A percentile compares a stretch with the other conserved stretches of the same genome.
These are phyloP conservation scores for Neoitamus cyanurus DNA, from an alignment of 2,888 invertebrate species.

Conservation along the genomic window DNA sequence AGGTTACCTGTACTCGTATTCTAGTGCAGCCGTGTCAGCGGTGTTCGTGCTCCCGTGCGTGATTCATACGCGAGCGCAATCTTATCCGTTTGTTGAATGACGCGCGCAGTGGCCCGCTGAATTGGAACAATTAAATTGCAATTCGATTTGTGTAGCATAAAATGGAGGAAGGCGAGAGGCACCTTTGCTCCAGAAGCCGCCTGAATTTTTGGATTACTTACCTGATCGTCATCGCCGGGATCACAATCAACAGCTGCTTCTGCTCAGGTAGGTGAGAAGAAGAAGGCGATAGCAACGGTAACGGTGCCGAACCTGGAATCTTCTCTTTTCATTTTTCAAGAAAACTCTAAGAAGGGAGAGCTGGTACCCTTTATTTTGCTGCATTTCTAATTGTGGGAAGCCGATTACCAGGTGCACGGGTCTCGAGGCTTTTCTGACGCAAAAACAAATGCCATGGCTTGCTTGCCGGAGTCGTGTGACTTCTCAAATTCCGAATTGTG, in stretches of 20 bases:
- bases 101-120: not conserved
- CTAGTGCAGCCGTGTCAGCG: not conserved
- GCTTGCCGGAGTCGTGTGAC: not conserved
- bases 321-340: not conserved
- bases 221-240: not conserved
- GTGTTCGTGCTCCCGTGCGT: not conserved
- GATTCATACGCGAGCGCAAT: not conserved
- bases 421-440: not conserved
- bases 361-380: not conserved
- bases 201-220: slow-evolving; percentile 29
- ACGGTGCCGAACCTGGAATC: not conserved
- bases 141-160: not conserved
- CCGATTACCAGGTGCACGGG: slow-evolving; percentile 3
- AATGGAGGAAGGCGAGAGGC: slow-evolving; percentile 35
- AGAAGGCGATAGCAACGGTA: not conserved
- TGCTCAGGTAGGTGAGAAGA: slow-evolving; percentile 21
- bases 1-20: slow-evolving; percentile 29
- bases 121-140: not conserved
- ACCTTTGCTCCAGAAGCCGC: not conserved
- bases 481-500: not conserved
- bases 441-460: not conserved
- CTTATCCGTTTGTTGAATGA: not conserved
- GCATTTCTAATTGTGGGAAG: not conserved
- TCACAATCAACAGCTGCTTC: slow-evolving; percentile 5
- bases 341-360: not conserved